A percentile compares a stretch with the other conserved stretches of the same genome.
These are phyloP conservation scores for Lypha dubia DNA, from an alignment of 2,888 invertebrate genomes.

Conservation along the genomic window DNA sequence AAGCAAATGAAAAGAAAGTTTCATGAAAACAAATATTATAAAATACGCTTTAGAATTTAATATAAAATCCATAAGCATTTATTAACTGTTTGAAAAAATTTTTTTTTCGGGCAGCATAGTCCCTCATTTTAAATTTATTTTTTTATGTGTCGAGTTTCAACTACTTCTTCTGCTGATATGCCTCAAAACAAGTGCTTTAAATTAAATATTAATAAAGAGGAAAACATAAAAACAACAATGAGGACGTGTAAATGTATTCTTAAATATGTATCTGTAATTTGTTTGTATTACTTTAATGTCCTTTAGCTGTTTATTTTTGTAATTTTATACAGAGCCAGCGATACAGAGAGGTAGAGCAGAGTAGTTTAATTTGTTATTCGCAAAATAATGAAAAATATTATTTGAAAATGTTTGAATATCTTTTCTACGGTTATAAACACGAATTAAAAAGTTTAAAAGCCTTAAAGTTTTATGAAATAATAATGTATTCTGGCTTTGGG, in stretches of 20 bases:
- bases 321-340: neutral
- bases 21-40: too few relatives aligned
- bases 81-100: too few relatives aligned
- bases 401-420: constrained; percentile 10
- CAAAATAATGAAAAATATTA: neutral
- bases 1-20: too few relatives aligned
- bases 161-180: too few relatives aligned
- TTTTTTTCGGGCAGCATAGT: too few relatives aligned
- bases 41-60: too few relatives aligned
- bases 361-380: constrained; percentile 20
- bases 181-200: too few relatives aligned
- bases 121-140: too few relatives aligned
- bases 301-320: neutral
- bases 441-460: constrained; percentile 62
- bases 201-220: too few relatives aligned
- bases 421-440: constrained; percentile 54
- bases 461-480: constrained; percentile 40
- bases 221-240: neutral
- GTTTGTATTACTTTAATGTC: neutral
- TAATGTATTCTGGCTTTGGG: neutral
- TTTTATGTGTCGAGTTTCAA: too few relatives aligned
- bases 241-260: neutral
- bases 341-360: neutral
- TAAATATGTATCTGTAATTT: neutral
- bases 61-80: too few relatives aligned